phyloP scores from a whole-genome alignment of 2,797 vertebrate genomes.

The Graptemys geographica region DNA sequence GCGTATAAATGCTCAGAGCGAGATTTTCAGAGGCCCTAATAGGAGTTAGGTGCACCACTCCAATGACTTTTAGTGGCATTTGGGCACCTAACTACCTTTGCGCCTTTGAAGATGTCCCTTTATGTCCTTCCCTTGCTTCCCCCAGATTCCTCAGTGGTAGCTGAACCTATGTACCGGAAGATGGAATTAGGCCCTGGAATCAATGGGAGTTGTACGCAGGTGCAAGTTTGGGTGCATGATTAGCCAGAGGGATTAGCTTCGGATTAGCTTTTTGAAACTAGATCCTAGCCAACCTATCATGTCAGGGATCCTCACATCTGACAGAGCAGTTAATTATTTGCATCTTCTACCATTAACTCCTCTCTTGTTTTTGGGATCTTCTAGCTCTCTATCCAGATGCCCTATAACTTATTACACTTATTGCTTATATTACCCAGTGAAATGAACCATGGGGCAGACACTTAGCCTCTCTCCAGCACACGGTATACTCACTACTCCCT shows the following conservation, averaged over 20 bases:
- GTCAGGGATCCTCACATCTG: neutral
- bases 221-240: neutral
- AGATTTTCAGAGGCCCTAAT: neutral
- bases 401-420: neutral
- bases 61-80: neutral
- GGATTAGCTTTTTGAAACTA: neutral
- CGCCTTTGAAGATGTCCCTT: neutral
- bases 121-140: neutral
- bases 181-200: neutral
- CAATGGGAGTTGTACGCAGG: neutral
- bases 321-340: neutral
- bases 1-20: neutral
- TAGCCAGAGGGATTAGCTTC: neutral
- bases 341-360: neutral
- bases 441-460: neutral
- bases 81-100: neutral
- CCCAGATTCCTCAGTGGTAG: neutral
- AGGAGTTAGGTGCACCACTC: neutral
- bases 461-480: neutral
- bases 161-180: accelerated
- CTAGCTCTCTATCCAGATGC: neutral
- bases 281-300: neutral
- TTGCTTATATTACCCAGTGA: neutral
- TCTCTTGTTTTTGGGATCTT: neutral
- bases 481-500: neutral